A percentile compares a stretch with the other conserved stretches of the same genome.
These are phyloP conservation scores for Coluber constrictor DNA, from an alignment of 2,797 vertebrate genomes.

Conservation along the genomic window DNA sequence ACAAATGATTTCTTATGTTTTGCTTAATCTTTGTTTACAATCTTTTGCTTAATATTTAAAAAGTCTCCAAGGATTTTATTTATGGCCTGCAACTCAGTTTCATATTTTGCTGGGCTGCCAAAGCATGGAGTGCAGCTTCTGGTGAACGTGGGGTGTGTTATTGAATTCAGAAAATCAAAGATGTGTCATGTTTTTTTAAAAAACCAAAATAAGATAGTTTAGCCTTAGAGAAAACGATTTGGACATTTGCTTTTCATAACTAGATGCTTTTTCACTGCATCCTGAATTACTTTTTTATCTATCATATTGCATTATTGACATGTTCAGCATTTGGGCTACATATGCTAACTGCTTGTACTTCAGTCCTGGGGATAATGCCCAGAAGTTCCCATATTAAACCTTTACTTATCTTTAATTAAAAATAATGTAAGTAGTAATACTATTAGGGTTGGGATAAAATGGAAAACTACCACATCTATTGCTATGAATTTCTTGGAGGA, in stretches of 20 bases:
- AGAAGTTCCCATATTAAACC: too few species aligned
- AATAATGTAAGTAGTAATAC: neutral
- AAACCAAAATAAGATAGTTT: neutral
- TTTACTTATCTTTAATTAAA: too few species aligned
- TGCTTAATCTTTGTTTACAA: too few species aligned
- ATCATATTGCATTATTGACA: neutral
- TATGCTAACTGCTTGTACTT: neutral
- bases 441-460: neutral
- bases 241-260: neutral
- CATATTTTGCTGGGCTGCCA: neutral
- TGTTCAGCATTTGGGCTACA: neutral
- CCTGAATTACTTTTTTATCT: neutral
- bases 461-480: neutral
- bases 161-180: neutral
- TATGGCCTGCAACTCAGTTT: neutral
- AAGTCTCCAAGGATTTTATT: neutral
- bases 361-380: too few species aligned
- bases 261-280: neutral
- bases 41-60: neutral
- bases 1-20: neutral
- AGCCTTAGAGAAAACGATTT: neutral
- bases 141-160: neutral
- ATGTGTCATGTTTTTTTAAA: neutral
- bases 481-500: neutral
- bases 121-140: neutral